Evolutionary conservation across 2,888 invertebrate species (phyloP).

Genomic region (Dascillus cervinus): DNA sequence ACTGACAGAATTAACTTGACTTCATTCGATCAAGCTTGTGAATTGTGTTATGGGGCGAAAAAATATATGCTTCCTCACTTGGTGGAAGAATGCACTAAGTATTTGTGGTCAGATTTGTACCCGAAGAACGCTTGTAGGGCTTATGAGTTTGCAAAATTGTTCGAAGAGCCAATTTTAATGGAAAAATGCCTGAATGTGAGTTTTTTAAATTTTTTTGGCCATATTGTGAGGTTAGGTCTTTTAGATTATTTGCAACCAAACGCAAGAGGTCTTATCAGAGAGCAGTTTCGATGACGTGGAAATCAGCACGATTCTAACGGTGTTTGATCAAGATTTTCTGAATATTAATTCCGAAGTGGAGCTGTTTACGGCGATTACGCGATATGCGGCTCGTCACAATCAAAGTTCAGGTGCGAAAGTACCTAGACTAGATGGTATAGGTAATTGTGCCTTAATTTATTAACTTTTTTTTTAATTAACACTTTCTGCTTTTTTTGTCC

Average conservation of each 20-base stretch:
- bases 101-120: constrained; percentile 72
- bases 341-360: constrained; percentile 70
- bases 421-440: constrained; percentile 41
- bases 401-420: constrained; percentile 45
- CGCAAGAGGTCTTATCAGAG: constrained; percentile 66
- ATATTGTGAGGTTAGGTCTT: constrained; percentile 18
- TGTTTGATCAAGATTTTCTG: constrained; percentile 67
- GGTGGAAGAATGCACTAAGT: constrained; percentile 75
- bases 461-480: constrained; percentile 14
- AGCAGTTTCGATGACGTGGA: constrained; percentile 73
- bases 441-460: constrained; percentile 33
- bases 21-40: constrained; percentile 81
- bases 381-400: constrained; percentile 56
- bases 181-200: constrained; percentile 69
- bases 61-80: constrained; percentile 81
- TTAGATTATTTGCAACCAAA: constrained; percentile 69
- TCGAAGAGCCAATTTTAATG: constrained; percentile 75
- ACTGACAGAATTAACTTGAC: constrained; percentile 72
- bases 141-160: constrained; percentile 78
- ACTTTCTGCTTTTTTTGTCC: too few relatives aligned
- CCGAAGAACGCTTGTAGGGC: constrained; percentile 78
- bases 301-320: constrained; percentile 62
- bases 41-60: constrained; percentile 80
- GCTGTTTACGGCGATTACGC: constrained; percentile 65
- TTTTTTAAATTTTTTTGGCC: constrained; percentile 3